A percentile compares a stretch with the other conserved stretches of the same genome.
Conservation (phyloP, 2,888 invertebrate species). For the Trichopria drosophilae region DNA sequence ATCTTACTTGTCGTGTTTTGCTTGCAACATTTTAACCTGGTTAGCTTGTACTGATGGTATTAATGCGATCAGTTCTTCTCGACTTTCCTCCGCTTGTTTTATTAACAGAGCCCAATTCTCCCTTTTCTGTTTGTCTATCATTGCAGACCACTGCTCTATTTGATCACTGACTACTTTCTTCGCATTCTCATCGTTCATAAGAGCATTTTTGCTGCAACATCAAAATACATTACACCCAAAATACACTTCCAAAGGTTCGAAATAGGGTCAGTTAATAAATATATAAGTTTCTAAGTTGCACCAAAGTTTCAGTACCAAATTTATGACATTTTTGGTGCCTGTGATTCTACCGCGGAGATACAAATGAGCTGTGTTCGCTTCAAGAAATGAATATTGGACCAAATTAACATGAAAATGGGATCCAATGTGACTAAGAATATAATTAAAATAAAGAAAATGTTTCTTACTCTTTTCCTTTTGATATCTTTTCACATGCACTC, state of each 20-base stretch:
- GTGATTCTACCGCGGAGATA: no score
- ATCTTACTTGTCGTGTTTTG: constrained; percentile 63
- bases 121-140: constrained; percentile 61
- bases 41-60: constrained; percentile 61
- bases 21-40: constrained; percentile 63
- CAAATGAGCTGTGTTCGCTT: no score
- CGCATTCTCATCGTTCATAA: constrained; percentile 54
- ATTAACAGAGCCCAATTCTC: constrained; percentile 67
- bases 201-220: constrained; percentile 51
- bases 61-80: constrained; percentile 62
- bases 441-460: not conserved
- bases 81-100: constrained; percentile 62
- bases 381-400: no score
- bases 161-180: constrained; percentile 64
- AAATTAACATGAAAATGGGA: no score
- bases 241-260: constrained; percentile 8
- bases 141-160: constrained; percentile 67
- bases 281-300: no score
- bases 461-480: constrained; percentile 64
- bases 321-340: no score
- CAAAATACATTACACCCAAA: constrained; percentile 6
- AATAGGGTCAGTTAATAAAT: constrained; percentile 2
- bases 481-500: constrained; percentile 63
- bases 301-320: no score
- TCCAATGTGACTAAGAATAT: no score